These are phyloP conservation scores for Philopedon plagiatum DNA, from an alignment of 2,888 invertebrate species.

Conservation along the genomic window DNA sequence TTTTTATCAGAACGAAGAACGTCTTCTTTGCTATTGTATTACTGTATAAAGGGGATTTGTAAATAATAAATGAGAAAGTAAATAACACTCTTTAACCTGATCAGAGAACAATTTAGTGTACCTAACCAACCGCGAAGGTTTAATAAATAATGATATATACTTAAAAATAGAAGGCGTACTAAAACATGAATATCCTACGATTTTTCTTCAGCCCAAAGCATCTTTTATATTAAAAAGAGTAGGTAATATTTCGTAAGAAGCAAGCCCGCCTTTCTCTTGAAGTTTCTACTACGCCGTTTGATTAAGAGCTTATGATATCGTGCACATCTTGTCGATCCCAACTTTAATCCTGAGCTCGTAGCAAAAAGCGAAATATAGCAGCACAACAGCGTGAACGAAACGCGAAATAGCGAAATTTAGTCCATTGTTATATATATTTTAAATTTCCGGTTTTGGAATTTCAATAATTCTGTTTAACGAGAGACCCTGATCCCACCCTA, in stretches of 20 bases:
- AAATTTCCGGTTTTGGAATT: constrained; percentile 19
- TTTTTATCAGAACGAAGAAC: no score
- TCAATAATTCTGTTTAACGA: not conserved
- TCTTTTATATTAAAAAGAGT: constrained; percentile 37
- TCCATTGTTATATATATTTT: constrained; percentile 30
- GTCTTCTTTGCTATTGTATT: not conserved
- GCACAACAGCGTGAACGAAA: constrained; percentile 30
- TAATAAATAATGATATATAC: constrained; percentile 24
- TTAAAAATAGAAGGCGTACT: constrained; percentile 19
- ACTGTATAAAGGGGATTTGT: not conserved
- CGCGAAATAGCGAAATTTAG: constrained; percentile 17
- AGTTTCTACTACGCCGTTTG: constrained; percentile 34
- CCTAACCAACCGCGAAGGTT: not conserved
- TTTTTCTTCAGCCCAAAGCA: constrained; percentile 25
- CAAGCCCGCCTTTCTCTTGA: constrained; percentile 33
- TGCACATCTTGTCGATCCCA: constrained; percentile 37
- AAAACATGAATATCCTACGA: constrained; percentile 21
- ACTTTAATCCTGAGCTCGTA: constrained; percentile 26
- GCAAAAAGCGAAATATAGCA: constrained; percentile 29
- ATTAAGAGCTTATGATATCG: constrained; percentile 40
- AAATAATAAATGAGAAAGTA: not conserved
- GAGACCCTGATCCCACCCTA: no score
- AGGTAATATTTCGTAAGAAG: constrained; percentile 27
- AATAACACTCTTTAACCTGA: not conserved
- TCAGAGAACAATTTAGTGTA: constrained; percentile 13